Conservation (phyloP, 2,888 invertebrate genomes). For the Emmelina monodactyla region DNA sequence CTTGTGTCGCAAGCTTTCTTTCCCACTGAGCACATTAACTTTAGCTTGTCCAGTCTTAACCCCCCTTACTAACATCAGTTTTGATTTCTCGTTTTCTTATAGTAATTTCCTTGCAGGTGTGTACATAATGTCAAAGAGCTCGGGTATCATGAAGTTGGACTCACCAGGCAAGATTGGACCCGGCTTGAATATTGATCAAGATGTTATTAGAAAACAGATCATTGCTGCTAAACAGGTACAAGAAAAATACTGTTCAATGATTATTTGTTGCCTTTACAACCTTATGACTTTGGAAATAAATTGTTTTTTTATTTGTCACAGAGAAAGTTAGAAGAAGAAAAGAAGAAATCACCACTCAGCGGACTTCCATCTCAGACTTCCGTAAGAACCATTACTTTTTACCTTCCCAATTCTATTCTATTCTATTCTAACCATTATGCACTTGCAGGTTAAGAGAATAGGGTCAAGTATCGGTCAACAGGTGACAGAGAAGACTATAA, state of each 20-base stretch:
- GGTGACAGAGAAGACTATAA: conserved; percentile 59
- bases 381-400: too few relatives aligned
- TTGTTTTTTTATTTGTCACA: conserved; percentile 21
- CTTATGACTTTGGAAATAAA: neutral
- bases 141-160: conserved; percentile 76
- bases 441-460: too few relatives aligned
- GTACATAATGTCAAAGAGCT: conserved; percentile 80
- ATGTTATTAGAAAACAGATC: conserved; percentile 57
- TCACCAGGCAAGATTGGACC: conserved; percentile 66
- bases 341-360: conserved; percentile 31
- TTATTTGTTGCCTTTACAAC: neutral
- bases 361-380: too few relatives aligned
- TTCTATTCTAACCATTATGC: too few relatives aligned
- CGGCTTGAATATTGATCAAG: conserved; percentile 57
- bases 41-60: too few relatives aligned
- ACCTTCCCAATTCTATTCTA: too few relatives aligned
- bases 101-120: conserved; percentile 69
- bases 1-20: too few relatives aligned
- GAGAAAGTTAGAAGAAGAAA: conserved; percentile 51
- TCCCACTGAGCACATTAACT: too few relatives aligned
- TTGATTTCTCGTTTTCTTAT: too few relatives aligned
- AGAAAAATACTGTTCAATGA: neutral
- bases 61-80: too few relatives aligned
- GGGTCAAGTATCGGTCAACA: too few relatives aligned
- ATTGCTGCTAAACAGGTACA: conserved; percentile 59